phyloP scores from a whole-genome alignment of 2,113 vertebrate genomes.

The Paraplagusia blochii region DNA sequence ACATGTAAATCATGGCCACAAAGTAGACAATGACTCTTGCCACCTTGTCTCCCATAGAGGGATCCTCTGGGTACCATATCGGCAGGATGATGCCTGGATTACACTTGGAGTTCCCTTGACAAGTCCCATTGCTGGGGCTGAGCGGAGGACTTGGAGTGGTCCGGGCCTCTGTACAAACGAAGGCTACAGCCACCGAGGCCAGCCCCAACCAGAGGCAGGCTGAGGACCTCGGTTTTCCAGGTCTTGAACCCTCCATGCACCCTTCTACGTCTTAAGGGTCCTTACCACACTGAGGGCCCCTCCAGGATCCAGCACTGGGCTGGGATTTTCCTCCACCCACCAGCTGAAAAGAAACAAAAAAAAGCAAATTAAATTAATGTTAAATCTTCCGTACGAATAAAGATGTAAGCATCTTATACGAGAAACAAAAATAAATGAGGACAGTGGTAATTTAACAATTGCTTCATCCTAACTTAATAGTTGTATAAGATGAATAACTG shows the following conservation, averaged over 20 bases:
- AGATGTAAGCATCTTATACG: no score
- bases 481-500: neutral
- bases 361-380: conserved; percentile 7
- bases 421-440: neutral
- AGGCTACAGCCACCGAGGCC: conserved; percentile 83
- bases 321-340: conserved; percentile 54
- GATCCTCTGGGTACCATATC: conserved; percentile 98
- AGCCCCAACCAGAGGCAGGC: conserved; percentile 94
- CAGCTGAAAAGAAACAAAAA: conserved; percentile 54
- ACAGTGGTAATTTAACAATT: neutral
- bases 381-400: neutral
- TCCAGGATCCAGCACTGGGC: conserved; percentile 77
- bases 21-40: conserved; percentile 98
- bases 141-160: conserved; percentile 77
- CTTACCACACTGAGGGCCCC: conserved; percentile 68
- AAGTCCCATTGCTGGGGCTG: conserved; percentile 83
- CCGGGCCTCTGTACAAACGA: conserved; percentile 85
- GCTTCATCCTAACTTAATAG: neutral
- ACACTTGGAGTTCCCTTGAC: conserved; percentile 85
- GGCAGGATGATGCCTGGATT: conserved; percentile 92
- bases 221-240: conserved; percentile 81
- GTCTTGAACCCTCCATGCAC: conserved; percentile 97
- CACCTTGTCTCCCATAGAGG: conserved; percentile 97
- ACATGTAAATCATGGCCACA: conserved; percentile 99
- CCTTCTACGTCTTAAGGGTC: conserved; percentile 73